Evolutionary conservation across 30 jellyfish, hydroid and myxozoan species (phyloP), one percentile per base, ranked within the genome.

Genomic region (Aurelia aurita complex sp. Pacific): DNA sequence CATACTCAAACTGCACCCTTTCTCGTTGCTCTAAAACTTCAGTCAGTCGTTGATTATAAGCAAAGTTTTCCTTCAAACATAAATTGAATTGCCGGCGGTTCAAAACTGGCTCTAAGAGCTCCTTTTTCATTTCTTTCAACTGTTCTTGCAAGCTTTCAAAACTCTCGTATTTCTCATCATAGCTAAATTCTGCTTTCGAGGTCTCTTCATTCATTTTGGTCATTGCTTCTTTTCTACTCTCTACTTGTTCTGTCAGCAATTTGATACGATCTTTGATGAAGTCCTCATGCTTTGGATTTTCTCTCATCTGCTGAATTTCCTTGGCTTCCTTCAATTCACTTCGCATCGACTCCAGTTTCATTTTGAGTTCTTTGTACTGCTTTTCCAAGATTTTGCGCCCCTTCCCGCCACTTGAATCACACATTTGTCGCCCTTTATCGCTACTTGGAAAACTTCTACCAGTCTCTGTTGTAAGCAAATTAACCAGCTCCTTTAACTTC

Each of bases 31-130:
- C 79, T 23, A 84, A 32, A 64, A 84, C 85, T 6, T 67, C 82
- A 5, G 80, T 71, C 82, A 84, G 52, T 1, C 79, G 81, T 11
- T 74, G 82, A 16, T 84, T 77, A 42, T 84, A 74, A 18, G 69
- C 52, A n/a, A 84, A 54, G 40, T 84, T 84, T 33, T 84, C 93
- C 54, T 84, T 84, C 86, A 84, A 63, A 51, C 93, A 84, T 55
- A 74, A 29, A 53, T 74, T 84, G 55, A 71, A 84, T 32, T 84
- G 87, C 55, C 84, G 29, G 15, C 93, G 63, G 18, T 84, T 84
- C 57, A 84, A 61, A 50, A 84, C 66, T 40, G 93, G 82, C 57
- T 84, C 93, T 17, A 86, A 63, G 32, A 84, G 40, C 82, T 84
- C 87, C 35, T 73, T 73, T 70, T 64, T 73, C 50, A 84, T 61